phyloP scores from a whole-genome alignment of 2,797 vertebrate genomes.

The Vultur gryphus region DNA sequence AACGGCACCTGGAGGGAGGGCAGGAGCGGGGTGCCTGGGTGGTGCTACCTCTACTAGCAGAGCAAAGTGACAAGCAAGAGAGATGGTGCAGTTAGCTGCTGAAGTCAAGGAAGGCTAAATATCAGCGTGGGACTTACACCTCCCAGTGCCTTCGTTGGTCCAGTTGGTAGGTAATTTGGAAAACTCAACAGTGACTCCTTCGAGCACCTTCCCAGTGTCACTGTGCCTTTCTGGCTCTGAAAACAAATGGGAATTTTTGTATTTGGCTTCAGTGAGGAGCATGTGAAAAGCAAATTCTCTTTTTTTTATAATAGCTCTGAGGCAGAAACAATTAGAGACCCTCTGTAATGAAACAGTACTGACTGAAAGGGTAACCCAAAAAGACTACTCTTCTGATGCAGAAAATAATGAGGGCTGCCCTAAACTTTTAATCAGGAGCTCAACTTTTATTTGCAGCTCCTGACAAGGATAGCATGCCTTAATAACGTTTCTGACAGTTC shows the following conservation, averaged over 20 bases:
- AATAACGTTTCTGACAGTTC: slow-evolving; percentile 30
- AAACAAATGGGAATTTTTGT: background rate
- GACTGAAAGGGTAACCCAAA: background rate
- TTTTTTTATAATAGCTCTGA: background rate
- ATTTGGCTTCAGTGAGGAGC: background rate
- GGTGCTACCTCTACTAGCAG: background rate
- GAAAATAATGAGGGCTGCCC: slow-evolving; percentile 37
- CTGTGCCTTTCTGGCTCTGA: background rate
- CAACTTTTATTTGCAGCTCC: slow-evolving; percentile 25
- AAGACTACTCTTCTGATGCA: background rate
- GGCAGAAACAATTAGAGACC: slow-evolving; percentile 2
- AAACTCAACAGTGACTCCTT: background rate
- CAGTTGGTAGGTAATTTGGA: background rate
- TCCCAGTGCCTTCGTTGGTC: background rate
- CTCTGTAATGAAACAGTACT: background rate
- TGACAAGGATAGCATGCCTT: slow-evolving; percentile 22
- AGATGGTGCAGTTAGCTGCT: background rate
- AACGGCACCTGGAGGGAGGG: background rate
- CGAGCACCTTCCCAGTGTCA: background rate
- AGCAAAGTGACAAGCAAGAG: background rate
- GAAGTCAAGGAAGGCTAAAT: background rate
- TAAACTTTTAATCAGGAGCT: slow-evolving; percentile 51
- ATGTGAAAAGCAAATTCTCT: background rate
- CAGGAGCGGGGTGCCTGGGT: too few relatives aligned
- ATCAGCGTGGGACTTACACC: accelerated